Evolutionary conservation across 2,797 vertebrate genomes (phyloP).

Genomic region (Vireo griseus): DNA sequence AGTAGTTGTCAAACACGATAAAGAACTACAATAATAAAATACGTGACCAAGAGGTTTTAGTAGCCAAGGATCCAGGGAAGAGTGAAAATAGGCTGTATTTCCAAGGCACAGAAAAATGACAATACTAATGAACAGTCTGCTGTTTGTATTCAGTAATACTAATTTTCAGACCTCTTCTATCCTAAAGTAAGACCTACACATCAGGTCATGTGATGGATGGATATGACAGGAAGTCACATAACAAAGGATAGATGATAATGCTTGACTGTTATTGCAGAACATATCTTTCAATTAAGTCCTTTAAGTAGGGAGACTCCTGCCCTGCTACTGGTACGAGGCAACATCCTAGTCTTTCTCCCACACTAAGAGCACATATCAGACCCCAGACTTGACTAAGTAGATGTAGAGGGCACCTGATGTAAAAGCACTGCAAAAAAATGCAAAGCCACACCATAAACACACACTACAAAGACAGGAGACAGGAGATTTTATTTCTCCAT

Average conservation of each 20-base stretch:
- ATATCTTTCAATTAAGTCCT: neutral
- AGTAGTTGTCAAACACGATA: constrained; percentile 47
- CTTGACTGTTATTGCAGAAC: neutral
- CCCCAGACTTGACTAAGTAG: neutral
- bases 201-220: neutral
- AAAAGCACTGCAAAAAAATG: neutral
- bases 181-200: neutral
- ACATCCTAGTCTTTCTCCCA: neutral
- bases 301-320: neutral
- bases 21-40: constrained; percentile 45
- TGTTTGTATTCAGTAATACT: neutral
- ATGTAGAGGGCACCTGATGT: rapidly evolving
- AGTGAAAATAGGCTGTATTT: neutral
- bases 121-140: neutral
- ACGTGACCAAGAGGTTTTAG: constrained; percentile 41
- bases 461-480: neutral
- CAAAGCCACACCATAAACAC: neutral
- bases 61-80: neutral
- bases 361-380: neutral
- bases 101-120: neutral
- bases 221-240: neutral
- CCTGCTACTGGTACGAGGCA: neutral
- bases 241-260: neutral
- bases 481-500: neutral
- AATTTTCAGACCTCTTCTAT: neutral